Base-by-base conservation (phyloP, 2,888 invertebrate genomes). In the Diarsia rubi region DNA sequence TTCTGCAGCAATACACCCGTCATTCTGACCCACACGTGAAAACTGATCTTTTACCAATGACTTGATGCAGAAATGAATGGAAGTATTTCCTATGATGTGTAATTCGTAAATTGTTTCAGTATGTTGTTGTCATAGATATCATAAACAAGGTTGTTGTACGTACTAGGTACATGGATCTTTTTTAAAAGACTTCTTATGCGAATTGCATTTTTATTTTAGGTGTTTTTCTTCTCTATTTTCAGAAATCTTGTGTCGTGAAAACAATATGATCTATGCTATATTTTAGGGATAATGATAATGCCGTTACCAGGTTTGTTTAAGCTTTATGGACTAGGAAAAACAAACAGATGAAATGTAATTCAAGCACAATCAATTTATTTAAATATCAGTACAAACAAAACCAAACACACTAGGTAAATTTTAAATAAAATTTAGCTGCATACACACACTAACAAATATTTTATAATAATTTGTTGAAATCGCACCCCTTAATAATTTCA, bases 361-460 rank as follows among this genome's bases (percentile, higher is more conserved):
- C 37, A 42, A 69, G 12, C 44, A 68, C 54, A 57, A 68, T 16
- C 14, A 64, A 63, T 81, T 84, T 84, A 70, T 65, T 84, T 8
- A 54, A 54, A 54, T 16, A 47, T 14, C 19, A 63, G 47, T 47
- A 63, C n/a, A 24, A 24, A 24, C 54, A 11, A 62, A 47, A 65
- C 31, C 57, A 52, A 60, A 60, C 65, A 24, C 16, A 72, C 12
- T 24, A 54, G 11, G 14, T 44, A 57, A 27, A 16, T n/a, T 47
- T 8, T 52, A 64, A 57, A 65, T 8, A 47, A 79, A 47, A 64
- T 4, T 44, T 31, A 57, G 66, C 49, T 82, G 8, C 4, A 9
- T 64, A 19, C 12, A 49, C 11, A 16, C 3, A 27, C 11, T 6
- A 44, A 75, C 21, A 44, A 79, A 11, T 14, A 11, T 24, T 47